Evolutionary conservation across 2,113 vertebrate genomes (phyloP).

Genomic region (Azemiops feae): DNA sequence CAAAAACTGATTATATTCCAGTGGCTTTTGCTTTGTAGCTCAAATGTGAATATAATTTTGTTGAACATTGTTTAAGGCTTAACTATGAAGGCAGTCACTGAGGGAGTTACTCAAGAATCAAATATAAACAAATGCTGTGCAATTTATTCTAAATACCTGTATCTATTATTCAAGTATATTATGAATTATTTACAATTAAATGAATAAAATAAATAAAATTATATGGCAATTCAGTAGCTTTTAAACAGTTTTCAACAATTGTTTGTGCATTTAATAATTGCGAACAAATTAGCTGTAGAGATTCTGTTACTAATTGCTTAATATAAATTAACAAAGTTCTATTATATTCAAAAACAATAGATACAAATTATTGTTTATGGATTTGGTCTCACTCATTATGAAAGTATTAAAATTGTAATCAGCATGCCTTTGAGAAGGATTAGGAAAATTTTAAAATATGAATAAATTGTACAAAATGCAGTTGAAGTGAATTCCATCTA

Average conservation of each 20-base stretch:
- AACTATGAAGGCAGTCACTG: conserved; percentile 12
- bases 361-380: background rate
- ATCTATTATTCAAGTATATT: conserved; percentile 26
- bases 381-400: background rate
- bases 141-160: background rate
- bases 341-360: background rate
- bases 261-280: conserved; percentile 6
- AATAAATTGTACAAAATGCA: background rate
- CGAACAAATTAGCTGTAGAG: background rate
- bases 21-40: conserved; percentile 20
- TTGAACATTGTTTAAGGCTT: background rate
- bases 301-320: background rate
- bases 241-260: conserved; percentile 18
- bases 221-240: conserved; percentile 42
- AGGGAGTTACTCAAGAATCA: background rate
- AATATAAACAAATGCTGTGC: conserved; percentile 14
- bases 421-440: background rate
- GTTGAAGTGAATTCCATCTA: background rate
- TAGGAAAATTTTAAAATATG: background rate
- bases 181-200: conserved; percentile 28
- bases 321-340: background rate
- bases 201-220: conserved; percentile 52
- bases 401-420: background rate
- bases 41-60: conserved; percentile 15
- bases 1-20: background rate